Conservation (phyloP, 1,140 invertebrate genomes). For the Bursaphelenchus mucronatus region DNA sequence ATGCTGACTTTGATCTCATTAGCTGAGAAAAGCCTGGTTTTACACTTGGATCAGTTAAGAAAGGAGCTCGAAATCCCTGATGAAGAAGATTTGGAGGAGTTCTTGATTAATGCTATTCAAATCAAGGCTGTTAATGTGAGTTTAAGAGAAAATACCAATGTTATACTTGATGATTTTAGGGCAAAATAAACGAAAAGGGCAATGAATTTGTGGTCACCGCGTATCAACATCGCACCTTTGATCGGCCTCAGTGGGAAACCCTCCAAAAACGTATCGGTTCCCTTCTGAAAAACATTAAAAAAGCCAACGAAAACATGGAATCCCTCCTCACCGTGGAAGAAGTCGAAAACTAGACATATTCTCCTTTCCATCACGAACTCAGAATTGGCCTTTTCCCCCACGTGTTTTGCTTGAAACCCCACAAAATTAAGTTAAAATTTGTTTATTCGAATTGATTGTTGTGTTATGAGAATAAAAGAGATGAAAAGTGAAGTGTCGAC, state of each 20-base stretch:
- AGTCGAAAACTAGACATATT: neutral
- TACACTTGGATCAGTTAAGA: slow-evolving; percentile 29
- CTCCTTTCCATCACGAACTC: no score
- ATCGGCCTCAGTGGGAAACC: slow-evolving; percentile 49
- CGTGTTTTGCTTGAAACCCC: no score
- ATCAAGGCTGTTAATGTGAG: slow-evolving; percentile 55
- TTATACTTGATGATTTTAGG: slow-evolving; percentile 37
- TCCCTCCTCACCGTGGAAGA: slow-evolving; percentile 22
- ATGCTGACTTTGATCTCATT: slow-evolving; percentile 57
- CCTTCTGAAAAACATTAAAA: slow-evolving; percentile 42
- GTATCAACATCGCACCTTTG: slow-evolving; percentile 53
- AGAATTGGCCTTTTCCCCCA: no score
- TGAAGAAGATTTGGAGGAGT: slow-evolving; percentile 52
- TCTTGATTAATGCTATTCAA: slow-evolving; percentile 59
- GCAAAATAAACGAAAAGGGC: slow-evolving; percentile 53
- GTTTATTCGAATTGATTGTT: no score
- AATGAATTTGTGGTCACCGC: slow-evolving; percentile 43
- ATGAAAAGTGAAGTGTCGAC: neutral
- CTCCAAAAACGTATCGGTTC: slow-evolving; percentile 44
- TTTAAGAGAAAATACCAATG: slow-evolving; percentile 5
- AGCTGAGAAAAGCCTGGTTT: slow-evolving; percentile 50
- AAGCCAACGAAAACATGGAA: slow-evolving; percentile 43
- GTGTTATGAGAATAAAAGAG: no score
- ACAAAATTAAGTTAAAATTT: no score
- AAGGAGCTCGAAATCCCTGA: slow-evolving; percentile 48